These are phyloP conservation scores for Daboia siamensis DNA, from an alignment of 2,113 vertebrate species.

Conservation along the genomic window DNA sequence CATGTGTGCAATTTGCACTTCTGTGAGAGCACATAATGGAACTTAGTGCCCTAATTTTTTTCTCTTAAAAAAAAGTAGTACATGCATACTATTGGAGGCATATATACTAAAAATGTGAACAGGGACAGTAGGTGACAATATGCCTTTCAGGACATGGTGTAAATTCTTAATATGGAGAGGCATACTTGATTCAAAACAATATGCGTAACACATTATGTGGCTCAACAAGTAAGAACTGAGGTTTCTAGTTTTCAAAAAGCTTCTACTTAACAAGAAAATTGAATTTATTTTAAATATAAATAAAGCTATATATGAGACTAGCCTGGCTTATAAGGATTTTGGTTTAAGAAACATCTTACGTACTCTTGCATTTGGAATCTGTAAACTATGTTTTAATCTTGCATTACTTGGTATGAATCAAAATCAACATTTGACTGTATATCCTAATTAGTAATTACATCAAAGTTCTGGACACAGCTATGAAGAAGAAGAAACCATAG, in stretches of 20 bases:
- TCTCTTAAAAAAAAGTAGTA: not conserved
- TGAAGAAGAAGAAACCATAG: not conserved
- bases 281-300: not conserved
- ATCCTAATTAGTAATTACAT: not conserved
- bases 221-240: not conserved
- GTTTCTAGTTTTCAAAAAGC: not conserved
- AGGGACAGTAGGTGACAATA: not conserved
- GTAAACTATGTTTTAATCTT: not conserved
- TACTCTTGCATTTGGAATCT: not conserved
- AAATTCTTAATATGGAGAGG: not conserved
- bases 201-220: not conserved
- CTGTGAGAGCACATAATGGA: not conserved
- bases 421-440: not conserved
- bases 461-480: not conserved
- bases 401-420: too few species aligned
- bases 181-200: not conserved
- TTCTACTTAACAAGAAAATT: not conserved
- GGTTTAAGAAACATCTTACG: not conserved
- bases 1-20: not conserved
- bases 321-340: not conserved
- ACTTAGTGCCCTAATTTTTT: not conserved
- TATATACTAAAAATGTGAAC: not conserved
- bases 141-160: not conserved
- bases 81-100: not conserved
- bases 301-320: not conserved